phyloP scores from a whole-genome alignment of 1,140 invertebrate genomes.

The Drosophila arizonae region DNA sequence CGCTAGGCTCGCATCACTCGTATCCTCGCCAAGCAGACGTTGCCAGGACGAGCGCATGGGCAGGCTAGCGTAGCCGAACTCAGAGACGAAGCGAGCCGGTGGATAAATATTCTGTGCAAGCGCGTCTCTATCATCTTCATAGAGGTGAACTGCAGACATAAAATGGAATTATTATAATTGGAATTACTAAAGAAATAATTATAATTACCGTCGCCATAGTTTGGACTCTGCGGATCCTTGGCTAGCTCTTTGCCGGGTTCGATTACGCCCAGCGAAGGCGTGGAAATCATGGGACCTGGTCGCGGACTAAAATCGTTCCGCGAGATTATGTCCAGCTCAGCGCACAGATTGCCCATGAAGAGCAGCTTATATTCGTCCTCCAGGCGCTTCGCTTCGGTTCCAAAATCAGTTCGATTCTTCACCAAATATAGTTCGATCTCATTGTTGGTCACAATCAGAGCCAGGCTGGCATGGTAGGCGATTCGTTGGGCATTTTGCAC shows the following conservation, averaged over 20 bases:
- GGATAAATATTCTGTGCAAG: slow-evolving; percentile 91
- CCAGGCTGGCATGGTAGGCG: slow-evolving; percentile 94
- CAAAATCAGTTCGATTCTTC: slow-evolving; percentile 91
- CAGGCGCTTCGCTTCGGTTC: slow-evolving; percentile 85
- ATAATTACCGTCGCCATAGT: slow-evolving; percentile 92
- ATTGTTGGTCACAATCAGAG: slow-evolving; percentile 97
- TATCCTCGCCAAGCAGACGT: slow-evolving; percentile 84
- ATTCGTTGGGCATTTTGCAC: slow-evolving; percentile 92
- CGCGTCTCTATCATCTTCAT: slow-evolving; percentile 91
- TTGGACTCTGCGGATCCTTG: slow-evolving; percentile 89
- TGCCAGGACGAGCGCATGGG: slow-evolving; percentile 86
- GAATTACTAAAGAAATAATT: background rate
- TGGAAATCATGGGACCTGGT: slow-evolving; percentile 86
- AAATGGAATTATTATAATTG: background rate
- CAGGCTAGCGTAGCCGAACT: slow-evolving; percentile 97
- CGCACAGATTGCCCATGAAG: slow-evolving; percentile 91
- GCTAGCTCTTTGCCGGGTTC: slow-evolving; percentile 87
- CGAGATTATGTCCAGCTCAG: slow-evolving; percentile 86
- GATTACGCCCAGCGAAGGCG: slow-evolving; percentile 95
- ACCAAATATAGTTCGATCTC: slow-evolving; percentile 96
- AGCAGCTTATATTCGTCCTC: slow-evolving; percentile 92
- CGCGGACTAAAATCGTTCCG: slow-evolving; percentile 65
- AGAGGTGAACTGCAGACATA: slow-evolving; percentile 91
- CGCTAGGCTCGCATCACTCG: slow-evolving; percentile 84
- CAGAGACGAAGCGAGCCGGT: slow-evolving; percentile 93